Evolutionary conservation across 2,888 invertebrate species (phyloP), one percentile per base, ranked within the genome.

Genomic region (Acleris laterana): DNA sequence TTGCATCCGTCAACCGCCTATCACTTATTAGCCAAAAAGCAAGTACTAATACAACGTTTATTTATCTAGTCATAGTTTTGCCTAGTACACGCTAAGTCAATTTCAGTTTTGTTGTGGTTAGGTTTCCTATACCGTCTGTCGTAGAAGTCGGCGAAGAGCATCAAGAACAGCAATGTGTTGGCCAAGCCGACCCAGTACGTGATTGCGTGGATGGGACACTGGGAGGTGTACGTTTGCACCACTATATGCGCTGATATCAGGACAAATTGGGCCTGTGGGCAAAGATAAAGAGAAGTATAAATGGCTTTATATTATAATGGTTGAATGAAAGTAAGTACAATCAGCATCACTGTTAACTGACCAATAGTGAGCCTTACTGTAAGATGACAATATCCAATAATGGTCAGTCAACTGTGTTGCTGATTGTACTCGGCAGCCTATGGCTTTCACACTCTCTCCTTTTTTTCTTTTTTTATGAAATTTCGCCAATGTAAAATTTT

Each of bases 101-200:
- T 11, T 0, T 20, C 13, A 9, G 25, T 1, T 9, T 46, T 57
- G 9, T 2, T 0, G 46, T 25, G 1, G 9, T 17, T 46, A 17
- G 25, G 22, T n/a, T n/a, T 53, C 44, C 32, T 66, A 49, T 81
- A 80, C 0, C 75, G 69, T 49, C 74, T 79, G 5, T 68, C 73
- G 69, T 81, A 82, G 69, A 82, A 81, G 42, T 82, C 77, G 0
- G 69, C 50, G 66, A 81, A 82, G 6, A 81, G 75, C 20, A 74
- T 69, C 9, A 79, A 71, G 59, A 81, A 81, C 5, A 82, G 74
- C 0, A 62, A 57, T 4, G 77, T 22, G 65, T 81, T 79, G 1
- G 71, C 63, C 1, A 81, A 42, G 0, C 78, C 76, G 0, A 81
- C 70, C 77, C 78, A 81, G 70, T 78, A 82, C 2, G 75, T 70